phyloP scores from a whole-genome alignment of 2,797 vertebrate species.

The Tinamus major region DNA sequence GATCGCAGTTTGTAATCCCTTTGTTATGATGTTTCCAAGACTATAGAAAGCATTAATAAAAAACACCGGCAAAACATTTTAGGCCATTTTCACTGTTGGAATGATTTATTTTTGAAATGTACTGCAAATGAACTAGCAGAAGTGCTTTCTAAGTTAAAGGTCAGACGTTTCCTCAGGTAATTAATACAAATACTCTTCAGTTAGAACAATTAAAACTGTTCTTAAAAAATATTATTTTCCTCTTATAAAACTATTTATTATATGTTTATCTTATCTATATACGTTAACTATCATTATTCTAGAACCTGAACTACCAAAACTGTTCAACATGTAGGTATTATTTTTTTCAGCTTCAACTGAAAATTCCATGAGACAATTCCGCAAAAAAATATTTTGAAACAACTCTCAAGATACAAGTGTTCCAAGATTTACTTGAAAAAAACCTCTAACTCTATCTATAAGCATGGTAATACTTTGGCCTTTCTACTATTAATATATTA shows the following conservation, averaged over 20 bases:
- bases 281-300: neutral
- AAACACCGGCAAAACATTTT: neutral
- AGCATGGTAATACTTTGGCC: neutral
- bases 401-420: neutral
- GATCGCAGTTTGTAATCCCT: neutral
- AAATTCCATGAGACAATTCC: neutral
- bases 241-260: neutral
- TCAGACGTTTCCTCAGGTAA: neutral
- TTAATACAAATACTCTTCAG: neutral
- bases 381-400: neutral
- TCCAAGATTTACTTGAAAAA: neutral
- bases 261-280: too few species aligned
- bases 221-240: neutral
- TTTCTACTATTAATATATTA: neutral
- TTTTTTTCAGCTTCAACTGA: neutral
- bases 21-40: neutral
- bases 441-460: neutral
- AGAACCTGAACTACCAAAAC: neutral
- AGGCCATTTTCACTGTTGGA: neutral
- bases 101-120: neutral
- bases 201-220: neutral
- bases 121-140: neutral
- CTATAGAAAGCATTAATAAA: neutral
- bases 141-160: neutral
- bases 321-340: neutral